These are phyloP conservation scores for Gymnocypris eckloni DNA, from an alignment of 2,797 vertebrate species.

Conservation along the genomic window DNA sequence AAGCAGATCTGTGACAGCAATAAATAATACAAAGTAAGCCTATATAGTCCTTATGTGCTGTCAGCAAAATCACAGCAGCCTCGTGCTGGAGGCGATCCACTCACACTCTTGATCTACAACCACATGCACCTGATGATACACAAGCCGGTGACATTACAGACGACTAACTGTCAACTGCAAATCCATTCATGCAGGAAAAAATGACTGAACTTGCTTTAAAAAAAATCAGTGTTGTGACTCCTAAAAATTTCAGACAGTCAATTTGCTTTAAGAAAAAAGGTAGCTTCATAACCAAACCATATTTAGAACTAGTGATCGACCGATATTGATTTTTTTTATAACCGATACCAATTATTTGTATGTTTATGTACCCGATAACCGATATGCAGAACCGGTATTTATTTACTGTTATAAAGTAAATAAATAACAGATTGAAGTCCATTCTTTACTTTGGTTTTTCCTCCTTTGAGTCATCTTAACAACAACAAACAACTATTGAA, in stretches of 20 bases:
- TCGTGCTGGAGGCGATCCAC: not conserved
- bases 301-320: not conserved
- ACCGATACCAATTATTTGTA: too few species aligned
- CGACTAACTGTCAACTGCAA: not conserved
- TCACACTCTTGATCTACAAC: not conserved
- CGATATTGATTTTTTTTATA: too few species aligned
- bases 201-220: not conserved
- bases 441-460: too few species aligned
- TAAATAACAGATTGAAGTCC: too few species aligned
- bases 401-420: too few species aligned
- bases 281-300: not conserved
- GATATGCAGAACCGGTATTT: too few species aligned
- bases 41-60: conserved; percentile 48
- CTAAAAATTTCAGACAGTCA: too few species aligned
- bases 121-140: not conserved
- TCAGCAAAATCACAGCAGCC: conserved; percentile 47
- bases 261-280: not conserved
- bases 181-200: not conserved
- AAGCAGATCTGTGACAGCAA: conserved; percentile 45
- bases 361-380: too few species aligned
- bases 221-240: not conserved
- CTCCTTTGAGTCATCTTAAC: too few species aligned
- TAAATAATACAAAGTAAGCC: conserved; percentile 62
- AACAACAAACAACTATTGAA: too few species aligned
- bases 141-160: not conserved